Percentiles rank a stretch among this genome's conserved stretches.
Conservation (phyloP, 1,140 invertebrate genomes). For the Lasioglossum baleicum region DNA sequence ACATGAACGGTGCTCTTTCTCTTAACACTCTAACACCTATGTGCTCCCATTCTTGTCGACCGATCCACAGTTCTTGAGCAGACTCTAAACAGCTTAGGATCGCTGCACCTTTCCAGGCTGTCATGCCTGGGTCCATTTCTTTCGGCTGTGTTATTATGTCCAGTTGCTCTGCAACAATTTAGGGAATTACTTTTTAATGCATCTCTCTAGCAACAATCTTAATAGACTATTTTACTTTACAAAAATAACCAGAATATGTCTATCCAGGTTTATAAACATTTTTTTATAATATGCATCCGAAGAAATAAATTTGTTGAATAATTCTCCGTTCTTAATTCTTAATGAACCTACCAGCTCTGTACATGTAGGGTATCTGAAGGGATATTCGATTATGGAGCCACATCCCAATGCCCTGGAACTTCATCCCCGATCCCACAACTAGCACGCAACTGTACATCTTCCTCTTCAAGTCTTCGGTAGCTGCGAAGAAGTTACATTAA, state of each 20-base stretch:
- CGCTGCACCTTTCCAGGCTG: constrained; percentile 96
- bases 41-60: constrained; percentile 91
- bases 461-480: constrained; percentile 92
- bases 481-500: constrained; percentile 64
- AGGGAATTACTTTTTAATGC: too few relatives aligned
- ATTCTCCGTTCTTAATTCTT: too few relatives aligned
- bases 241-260: too few relatives aligned
- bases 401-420: constrained; percentile 90
- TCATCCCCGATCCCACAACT: constrained; percentile 94
- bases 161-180: constrained; percentile 83
- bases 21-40: constrained; percentile 91
- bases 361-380: constrained; percentile 89
- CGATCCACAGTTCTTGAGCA: constrained; percentile 96
- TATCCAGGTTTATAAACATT: too few relatives aligned
- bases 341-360: constrained; percentile 82
- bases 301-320: too few relatives aligned
- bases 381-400: constrained; percentile 94
- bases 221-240: too few relatives aligned
- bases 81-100: constrained; percentile 96
- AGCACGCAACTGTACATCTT: constrained; percentile 97
- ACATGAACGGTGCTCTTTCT: constrained; percentile 92
- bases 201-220: too few relatives aligned
- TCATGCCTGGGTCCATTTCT: constrained; percentile 63
- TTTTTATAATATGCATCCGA: too few relatives aligned
- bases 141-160: constrained; percentile 85